Percentiles rank a stretch among this genome's conserved stretches.
Conservation (phyloP, 2,888 invertebrate species). For the Agrochola litura region DNA sequence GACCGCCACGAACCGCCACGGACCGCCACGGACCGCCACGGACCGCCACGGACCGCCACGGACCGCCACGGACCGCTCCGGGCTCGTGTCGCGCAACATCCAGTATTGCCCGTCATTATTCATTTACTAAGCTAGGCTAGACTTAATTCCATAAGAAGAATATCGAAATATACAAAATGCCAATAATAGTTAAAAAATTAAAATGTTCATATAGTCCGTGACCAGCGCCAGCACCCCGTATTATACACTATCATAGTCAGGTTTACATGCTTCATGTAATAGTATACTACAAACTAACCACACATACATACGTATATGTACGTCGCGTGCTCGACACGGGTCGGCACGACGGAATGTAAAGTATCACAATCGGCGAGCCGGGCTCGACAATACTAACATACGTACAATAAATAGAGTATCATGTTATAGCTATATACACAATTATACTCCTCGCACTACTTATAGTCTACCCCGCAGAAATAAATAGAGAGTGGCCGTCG, state of each 20-base stretch:
- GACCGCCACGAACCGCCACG: too few relatives aligned
- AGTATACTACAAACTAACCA: conserved; percentile 43
- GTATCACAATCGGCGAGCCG: conserved; percentile 75
- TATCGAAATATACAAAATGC: conserved; percentile 51
- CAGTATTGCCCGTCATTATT: conserved; percentile 14
- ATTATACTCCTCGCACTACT: conserved; percentile 54
- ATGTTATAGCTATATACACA: conserved; percentile 63
- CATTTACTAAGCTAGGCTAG: conserved; percentile 4
- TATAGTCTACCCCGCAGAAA: conserved; percentile 57
- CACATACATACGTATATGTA: conserved; percentile 58
- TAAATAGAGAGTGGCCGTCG: conserved; percentile 53
- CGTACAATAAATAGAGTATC: conserved; percentile 66
- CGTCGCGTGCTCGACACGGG: conserved; percentile 34
- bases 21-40: too few relatives aligned
- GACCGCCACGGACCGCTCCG: conserved; percentile 18
- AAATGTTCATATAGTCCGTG: conserved; percentile 47
- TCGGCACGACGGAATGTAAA: conserved; percentile 68
- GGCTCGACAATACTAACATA: conserved; percentile 64
- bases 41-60: too few relatives aligned
- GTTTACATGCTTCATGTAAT: conserved; percentile 59
- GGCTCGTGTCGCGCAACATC: conserved; percentile 2
- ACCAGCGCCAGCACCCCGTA: conserved; percentile 54
- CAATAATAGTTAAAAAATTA: neutral
- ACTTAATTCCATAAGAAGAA: conserved; percentile 15
- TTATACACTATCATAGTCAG: conserved; percentile 56